Evolutionary conservation across 2,888 invertebrate species (phyloP), one percentile per base, ranked within the genome.

Genomic region (Ernsta delagoae): DNA sequence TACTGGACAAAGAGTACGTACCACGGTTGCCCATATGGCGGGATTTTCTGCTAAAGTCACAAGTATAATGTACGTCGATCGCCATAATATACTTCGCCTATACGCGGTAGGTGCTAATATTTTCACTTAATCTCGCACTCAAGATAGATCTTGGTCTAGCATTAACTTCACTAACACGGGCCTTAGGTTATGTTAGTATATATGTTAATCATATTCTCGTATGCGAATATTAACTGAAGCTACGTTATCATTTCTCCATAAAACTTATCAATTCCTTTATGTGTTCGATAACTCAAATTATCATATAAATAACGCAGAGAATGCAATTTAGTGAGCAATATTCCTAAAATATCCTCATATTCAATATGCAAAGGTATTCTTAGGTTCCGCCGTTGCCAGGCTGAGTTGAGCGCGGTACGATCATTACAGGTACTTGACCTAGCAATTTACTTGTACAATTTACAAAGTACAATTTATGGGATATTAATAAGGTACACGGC

Each of bases 401-500:
- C 74, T 74, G 77, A 74, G 73, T 73, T 71, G 73, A 73, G 73
- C 74, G 75, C 78, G 65, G 74, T 77, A 75, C 80, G 79, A 82
- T 83, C 78, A 85, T 83, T 84, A 83, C 77, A 81, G 82, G 84
- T 87, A 85, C 87, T 86, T 84, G 85, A 84, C 81, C 85, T 79
- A 81, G 83, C 83, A 87, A 88, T 88, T 87, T 88, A 86, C 86
- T 83, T 86, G 84, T 82, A 81, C 64, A 64, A 54, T 83, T 78
- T 80, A 81, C 83, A 80, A 81, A 85, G 77, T 78, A 81, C 80
- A 85, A 86, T 87, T 87, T 87, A 88, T 85, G 81, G 73, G 80
- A 81, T 88, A 86, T 87, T 87, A 87, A 87, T 88, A 89, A 86
- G 83, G 80, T 75, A 79, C 76, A 79, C 78, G 82, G 81, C 78